Conservation (phyloP, 2,797 vertebrate genomes). For the Coranthus polyacanthus region DNA sequence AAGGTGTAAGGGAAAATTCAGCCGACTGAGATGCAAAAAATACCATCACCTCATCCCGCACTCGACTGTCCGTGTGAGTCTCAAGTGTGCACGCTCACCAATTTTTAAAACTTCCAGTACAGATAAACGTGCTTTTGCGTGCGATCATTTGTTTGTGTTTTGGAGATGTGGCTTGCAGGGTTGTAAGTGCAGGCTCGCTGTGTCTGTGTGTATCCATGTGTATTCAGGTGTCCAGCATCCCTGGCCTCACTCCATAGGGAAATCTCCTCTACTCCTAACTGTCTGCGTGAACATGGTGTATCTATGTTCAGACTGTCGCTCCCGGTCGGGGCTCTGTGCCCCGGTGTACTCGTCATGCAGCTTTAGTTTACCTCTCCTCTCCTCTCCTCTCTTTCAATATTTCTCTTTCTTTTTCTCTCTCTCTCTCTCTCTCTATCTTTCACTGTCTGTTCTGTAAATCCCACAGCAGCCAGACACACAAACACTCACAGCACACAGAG, state of each 20-base stretch:
- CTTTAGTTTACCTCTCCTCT: constrained; percentile 68
- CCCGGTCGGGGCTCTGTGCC: constrained; percentile 57
- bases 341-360: constrained; percentile 74
- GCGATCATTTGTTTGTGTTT: constrained; percentile 43
- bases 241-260: constrained; percentile 57
- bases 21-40: constrained; percentile 34
- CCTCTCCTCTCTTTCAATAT: constrained; percentile 12
- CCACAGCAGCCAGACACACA: constrained; percentile 67
- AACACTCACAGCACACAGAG: constrained; percentile 65
- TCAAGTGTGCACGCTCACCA: constrained; percentile 22
- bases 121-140: not conserved
- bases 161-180: constrained; percentile 23
- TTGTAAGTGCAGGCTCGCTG: too few species aligned
- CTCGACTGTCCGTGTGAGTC: constrained; percentile 14
- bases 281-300: constrained; percentile 66
- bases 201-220: constrained; percentile 44
- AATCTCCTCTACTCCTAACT: constrained; percentile 60
- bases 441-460: constrained; percentile 42
- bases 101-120: constrained; percentile 4
- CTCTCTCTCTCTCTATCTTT: constrained; percentile 17
- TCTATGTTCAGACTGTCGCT: constrained; percentile 69
- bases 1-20: constrained; percentile 40
- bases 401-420: not conserved
- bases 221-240: constrained; percentile 52
- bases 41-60: not conserved